Conservation (phyloP, 2,113 vertebrate genomes). For the Passer montanus region DNA sequence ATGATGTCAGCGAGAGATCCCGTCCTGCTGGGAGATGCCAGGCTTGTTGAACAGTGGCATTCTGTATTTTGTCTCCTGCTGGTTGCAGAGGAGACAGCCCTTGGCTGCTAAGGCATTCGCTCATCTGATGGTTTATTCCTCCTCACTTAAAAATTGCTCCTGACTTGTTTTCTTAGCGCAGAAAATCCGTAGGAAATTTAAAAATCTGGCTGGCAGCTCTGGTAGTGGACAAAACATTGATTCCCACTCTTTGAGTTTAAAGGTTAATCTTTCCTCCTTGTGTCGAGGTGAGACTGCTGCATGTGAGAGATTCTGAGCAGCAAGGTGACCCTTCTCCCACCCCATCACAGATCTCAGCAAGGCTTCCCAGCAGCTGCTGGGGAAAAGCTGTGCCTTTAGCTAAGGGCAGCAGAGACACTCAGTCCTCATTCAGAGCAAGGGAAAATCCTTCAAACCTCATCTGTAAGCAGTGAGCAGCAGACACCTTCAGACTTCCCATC, state of each 20-base stretch:
- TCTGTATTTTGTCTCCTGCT: neutral
- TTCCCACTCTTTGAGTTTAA: neutral
- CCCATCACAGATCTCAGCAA: neutral
- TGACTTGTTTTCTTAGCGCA: neutral
- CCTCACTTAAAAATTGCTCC: neutral
- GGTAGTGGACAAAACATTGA: neutral
- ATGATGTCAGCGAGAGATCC: neutral
- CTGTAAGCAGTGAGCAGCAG: neutral
- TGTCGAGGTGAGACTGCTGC: neutral
- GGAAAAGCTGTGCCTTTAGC: neutral
- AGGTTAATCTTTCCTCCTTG: neutral
- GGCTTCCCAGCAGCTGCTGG: neutral
- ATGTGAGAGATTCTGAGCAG: neutral
- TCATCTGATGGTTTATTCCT: neutral
- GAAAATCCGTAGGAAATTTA: neutral
- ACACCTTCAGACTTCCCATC: neutral
- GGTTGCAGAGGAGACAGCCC: neutral
- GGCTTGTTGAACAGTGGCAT: neutral
- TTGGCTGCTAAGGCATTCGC: neutral
- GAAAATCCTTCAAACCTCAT: neutral
- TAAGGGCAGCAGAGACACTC: neutral
- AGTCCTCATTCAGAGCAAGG: neutral
- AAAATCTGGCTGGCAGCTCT: neutral
- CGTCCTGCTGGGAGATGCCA: neutral
- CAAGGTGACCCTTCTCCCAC: neutral